Evolutionary conservation across 37 sponge, comb jelly and placozoan genomes (phyloP).

Genomic region (Petrosia ficiformis): DNA sequence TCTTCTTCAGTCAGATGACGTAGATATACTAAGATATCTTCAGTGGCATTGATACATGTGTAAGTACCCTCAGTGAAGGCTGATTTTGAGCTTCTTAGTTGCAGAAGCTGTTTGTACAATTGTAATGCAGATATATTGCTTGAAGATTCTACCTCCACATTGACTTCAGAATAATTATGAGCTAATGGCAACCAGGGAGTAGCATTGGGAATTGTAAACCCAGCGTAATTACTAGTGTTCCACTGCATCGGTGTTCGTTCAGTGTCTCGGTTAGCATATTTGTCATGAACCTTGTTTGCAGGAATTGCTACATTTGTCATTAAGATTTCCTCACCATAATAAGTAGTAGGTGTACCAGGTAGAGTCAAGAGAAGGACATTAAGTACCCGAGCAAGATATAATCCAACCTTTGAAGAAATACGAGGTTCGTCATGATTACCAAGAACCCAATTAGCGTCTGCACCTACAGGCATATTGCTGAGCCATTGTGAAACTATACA

Average conservation of each 20-base stretch:
- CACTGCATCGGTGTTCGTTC: conserved; percentile 95
- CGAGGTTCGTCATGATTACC: conserved; percentile 90
- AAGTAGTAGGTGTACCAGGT: conserved; percentile 89
- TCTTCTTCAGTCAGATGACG: conserved; percentile 30
- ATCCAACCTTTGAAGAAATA: conserved; percentile 67
- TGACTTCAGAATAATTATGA: conserved; percentile 44
- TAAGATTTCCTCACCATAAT: conserved; percentile 88
- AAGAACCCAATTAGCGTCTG: conserved; percentile 93
- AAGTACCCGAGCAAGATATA: conserved; percentile 54
- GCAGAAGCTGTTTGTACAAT: conserved; percentile 49
- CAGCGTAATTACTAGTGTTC: conserved; percentile 62
- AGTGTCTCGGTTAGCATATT: conserved; percentile 47
- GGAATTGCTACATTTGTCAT: conserved; percentile 75
- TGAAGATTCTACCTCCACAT: conserved; percentile 48
- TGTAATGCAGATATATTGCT: conserved; percentile 41
- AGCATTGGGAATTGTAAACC: conserved; percentile 46
- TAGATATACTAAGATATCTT: conserved; percentile 40
- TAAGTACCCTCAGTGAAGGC: conserved; percentile 40
- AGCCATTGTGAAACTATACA: conserved; percentile 55
- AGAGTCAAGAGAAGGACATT: conserved; percentile 75
- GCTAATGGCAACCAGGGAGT: conserved; percentile 84
- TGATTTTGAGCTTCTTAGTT: conserved; percentile 18
- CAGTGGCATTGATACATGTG: conserved; percentile 8
- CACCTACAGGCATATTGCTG: conserved; percentile 53
- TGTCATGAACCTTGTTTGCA: conserved; percentile 35